Conservation (phyloP, 2,113 vertebrate genomes). For the Nicator chloris region DNA sequence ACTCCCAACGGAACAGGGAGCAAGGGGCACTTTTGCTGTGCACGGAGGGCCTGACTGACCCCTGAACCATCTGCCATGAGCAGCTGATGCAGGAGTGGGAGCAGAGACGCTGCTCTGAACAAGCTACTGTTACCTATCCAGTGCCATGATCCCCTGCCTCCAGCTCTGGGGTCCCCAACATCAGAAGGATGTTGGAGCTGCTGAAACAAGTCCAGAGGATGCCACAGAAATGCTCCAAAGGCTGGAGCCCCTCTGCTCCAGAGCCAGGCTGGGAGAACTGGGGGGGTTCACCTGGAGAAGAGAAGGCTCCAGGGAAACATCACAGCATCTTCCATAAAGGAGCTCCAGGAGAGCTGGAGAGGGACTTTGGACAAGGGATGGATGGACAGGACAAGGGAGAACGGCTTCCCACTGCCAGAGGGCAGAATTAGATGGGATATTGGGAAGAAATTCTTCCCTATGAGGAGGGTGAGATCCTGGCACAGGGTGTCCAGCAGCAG, state of each 20-base stretch:
- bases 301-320: background rate
- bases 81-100: background rate
- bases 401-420: background rate
- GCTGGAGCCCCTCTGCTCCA: background rate
- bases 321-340: background rate
- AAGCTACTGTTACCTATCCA: background rate
- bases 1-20: background rate
- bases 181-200: background rate
- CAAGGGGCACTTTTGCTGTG: rapidly evolving
- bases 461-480: background rate
- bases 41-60: background rate
- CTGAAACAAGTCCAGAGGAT: rapidly evolving
- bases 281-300: rapidly evolving
- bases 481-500: background rate
- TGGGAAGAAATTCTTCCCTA: background rate
- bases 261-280: background rate
- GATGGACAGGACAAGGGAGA: background rate
- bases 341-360: background rate
- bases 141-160: background rate
- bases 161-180: background rate
- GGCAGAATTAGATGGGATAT: background rate
- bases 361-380: rapidly evolving
- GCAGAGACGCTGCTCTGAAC: background rate
- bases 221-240: background rate
- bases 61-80: background rate